These are phyloP conservation scores for Pteruthius melanotis DNA, from an alignment of 2,113 vertebrate genomes.

Conservation along the genomic window DNA sequence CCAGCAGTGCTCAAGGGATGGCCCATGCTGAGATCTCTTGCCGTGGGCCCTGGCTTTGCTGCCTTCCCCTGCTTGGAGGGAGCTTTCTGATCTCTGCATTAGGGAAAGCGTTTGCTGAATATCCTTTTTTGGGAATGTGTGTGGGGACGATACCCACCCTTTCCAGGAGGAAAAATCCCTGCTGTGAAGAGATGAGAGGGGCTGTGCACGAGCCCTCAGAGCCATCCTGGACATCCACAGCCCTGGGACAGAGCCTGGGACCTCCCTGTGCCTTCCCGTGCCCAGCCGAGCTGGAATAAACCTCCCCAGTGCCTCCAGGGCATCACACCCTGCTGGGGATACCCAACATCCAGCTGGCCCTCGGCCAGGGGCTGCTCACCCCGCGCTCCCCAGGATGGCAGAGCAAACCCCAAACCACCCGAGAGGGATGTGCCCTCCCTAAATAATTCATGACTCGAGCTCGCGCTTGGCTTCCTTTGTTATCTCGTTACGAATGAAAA, in stretches of 20 bases:
- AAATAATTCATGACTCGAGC: background rate
- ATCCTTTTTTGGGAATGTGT: rapidly evolving
- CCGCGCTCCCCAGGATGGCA: background rate
- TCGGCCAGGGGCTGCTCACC: background rate
- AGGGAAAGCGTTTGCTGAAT: background rate
- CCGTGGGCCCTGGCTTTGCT: background rate
- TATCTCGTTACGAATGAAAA: background rate
- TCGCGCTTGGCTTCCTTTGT: background rate
- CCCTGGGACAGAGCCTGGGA: background rate
- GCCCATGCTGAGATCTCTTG: background rate
- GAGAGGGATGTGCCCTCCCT: background rate
- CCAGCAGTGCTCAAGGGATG: background rate
- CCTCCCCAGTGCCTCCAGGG: background rate
- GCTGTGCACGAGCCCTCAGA: background rate
- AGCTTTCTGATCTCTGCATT: background rate
- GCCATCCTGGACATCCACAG: background rate
- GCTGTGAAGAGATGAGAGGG: background rate
- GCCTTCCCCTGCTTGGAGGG: background rate
- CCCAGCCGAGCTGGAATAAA: background rate
- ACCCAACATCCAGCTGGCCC: background rate
- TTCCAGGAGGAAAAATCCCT: background rate
- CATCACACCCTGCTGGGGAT: background rate
- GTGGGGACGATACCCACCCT: background rate
- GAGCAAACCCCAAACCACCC: background rate
- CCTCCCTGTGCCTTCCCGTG: rapidly evolving